A percentile compares a stretch with the other conserved stretches of the same genome.
Evolutionary conservation across 2,797 vertebrate genomes (phyloP).

Genomic region (Tokudaia muenninki): DNA sequence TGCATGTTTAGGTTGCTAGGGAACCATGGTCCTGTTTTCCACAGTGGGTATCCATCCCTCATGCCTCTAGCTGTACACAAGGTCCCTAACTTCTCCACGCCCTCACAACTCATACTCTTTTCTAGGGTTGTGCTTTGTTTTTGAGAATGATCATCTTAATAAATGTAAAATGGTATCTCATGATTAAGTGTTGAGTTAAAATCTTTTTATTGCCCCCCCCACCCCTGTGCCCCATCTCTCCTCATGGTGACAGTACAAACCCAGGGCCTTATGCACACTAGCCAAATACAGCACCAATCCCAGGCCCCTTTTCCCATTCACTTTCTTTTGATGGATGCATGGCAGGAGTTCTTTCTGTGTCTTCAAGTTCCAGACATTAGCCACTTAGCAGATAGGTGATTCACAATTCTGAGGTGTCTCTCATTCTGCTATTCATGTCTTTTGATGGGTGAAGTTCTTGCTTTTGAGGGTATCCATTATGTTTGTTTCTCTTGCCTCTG

Average conservation of each 20-base stretch:
- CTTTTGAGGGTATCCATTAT: not conserved
- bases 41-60: not conserved
- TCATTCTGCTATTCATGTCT: not conserved
- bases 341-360: not conserved
- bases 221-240: not conserved
- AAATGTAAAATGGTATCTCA: not conserved
- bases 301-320: not conserved
- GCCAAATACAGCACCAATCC: not conserved
- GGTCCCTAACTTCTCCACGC: not conserved
- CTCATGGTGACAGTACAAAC: not conserved
- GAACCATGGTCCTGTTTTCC: not conserved
- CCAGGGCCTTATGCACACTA: not conserved
- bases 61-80: not conserved
- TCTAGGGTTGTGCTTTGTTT: not conserved
- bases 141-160: not conserved
- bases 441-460: not conserved
- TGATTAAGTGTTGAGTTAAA: not conserved
- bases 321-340: not conserved
- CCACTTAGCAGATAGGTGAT: not conserved
- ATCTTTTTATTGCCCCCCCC: not conserved
- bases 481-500: not conserved
- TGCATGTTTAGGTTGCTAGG: conserved; percentile 14
- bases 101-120: not conserved
- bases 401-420: not conserved
- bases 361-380: conserved; percentile 14